Evolutionary conservation across 1,140 invertebrate genomes (phyloP), one percentile per base, ranked within the genome.

Genomic region (Dinoponera quadriceps): DNA sequence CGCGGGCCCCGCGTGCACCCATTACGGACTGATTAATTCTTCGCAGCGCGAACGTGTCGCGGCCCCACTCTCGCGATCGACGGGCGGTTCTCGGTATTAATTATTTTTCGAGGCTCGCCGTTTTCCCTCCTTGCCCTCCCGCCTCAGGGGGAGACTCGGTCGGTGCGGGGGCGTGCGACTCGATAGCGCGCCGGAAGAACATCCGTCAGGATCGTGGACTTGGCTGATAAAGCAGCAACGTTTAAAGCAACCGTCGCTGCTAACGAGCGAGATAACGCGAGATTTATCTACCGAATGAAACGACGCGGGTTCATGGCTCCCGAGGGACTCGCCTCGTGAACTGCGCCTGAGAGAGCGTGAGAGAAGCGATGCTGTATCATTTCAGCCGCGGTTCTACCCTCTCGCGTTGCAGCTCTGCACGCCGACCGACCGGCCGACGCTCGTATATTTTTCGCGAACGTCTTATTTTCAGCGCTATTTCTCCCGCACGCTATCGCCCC

Each of bases 141-240:
- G n/a, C 65, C 44, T 44, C 22, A 22, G 51, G 9, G 18, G 25
- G 55, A 11, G 55, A 5, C 20, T n/a, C 9, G 13, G 16, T 57
- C 55, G n/a, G 18, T n/a, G 66, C 68, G 44, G n/a, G 69, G 69
- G 71, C 60, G 48, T 16, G 60, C 59, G 66, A 73, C 27, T 54
- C 69, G 78, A 82, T 82, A 82, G 3, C 68, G 29, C 55, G 59
- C 78, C 78, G 78, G 78, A 82, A 82, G 78, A 63, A 74, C 78
- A 82, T 82, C 69, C 78, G 69, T 74, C 69, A 82, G 69, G 54
- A 82, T 60, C 69, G 69, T 44, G 69, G 59, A 69, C 55, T 55
- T 69, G 38, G 51, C 18, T 33, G 75, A 80, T 80, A 80, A 80
- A 80, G 33, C 65, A 49, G 27, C 29, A 29, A 71, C 29, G 51